phyloP scores from a whole-genome alignment of 1,140 invertebrate species.

The Nephila pilipes region DNA sequence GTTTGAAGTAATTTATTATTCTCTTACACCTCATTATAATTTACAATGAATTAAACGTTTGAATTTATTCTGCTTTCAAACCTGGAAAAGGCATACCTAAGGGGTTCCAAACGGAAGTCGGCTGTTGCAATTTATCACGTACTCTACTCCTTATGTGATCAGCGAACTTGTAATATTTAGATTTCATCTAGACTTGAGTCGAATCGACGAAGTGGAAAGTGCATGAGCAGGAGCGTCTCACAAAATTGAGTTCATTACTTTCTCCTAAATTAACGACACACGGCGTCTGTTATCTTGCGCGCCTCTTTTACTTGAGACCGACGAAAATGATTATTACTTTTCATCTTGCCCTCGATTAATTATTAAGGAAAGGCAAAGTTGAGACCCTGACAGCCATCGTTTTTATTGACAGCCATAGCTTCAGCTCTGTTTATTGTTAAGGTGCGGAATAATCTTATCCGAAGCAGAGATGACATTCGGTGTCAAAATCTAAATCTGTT shows the following conservation, averaged over 20 bases:
- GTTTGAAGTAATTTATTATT: slow-evolving; percentile 40
- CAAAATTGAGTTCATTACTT: slow-evolving; percentile 47
- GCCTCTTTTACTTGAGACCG: background rate
- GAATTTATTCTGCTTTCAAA: slow-evolving; percentile 45
- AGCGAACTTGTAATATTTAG: slow-evolving; percentile 44
- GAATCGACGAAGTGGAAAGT: slow-evolving; percentile 10
- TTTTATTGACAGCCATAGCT: background rate
- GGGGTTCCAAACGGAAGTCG: slow-evolving; percentile 28
- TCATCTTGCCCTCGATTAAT: slow-evolving; percentile 15
- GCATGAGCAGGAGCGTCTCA: background rate
- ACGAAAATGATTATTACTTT: slow-evolving; percentile 38
- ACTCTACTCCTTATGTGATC: slow-evolving; percentile 9
- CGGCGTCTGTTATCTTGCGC: background rate
- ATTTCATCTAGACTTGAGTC: slow-evolving; percentile 25
- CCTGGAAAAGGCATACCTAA: slow-evolving; percentile 35
- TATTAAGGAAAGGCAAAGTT: slow-evolving; percentile 20
- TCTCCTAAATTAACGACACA: slow-evolving; percentile 30
- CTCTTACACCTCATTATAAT: slow-evolving; percentile 40
- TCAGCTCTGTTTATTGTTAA: background rate
- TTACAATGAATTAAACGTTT: slow-evolving; percentile 40
- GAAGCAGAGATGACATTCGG: background rate
- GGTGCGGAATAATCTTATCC: background rate
- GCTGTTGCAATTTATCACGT: slow-evolving; percentile 33
- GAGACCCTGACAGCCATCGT: background rate
- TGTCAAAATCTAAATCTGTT: background rate